Evolutionary conservation across 2,888 invertebrate genomes (phyloP), one percentile per base, ranked within the genome.

Genomic region (Trypoxylon attenuatum): DNA sequence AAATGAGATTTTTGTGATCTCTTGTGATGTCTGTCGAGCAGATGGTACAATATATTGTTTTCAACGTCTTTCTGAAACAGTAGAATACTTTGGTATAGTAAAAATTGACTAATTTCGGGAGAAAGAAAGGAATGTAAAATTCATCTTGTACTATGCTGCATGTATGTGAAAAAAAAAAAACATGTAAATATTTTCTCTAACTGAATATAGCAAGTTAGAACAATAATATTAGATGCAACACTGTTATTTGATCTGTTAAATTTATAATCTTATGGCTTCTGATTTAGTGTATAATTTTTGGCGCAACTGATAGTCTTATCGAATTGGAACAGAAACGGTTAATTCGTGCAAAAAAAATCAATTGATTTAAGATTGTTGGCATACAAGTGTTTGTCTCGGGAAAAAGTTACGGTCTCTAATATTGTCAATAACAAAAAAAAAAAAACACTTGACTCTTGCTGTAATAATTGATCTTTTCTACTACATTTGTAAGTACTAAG

Each of bases 401-500:
- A 49, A 63, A 62, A 66, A 68, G 52, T 69, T 64, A 67, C 57
- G 69, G 65, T n/a, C n/a, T 61, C 64, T 56, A 54, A 41, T n/a
- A n/a, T 74, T 62, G 64, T 66, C 59, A 56, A 65, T 27, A 57
- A 63, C 61, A 71, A 63, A n/a, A n/a, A n/a, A n/a, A n/a, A n/a
- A n/a, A n/a, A n/a, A n/a, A 18, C 67, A 61, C 64, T 58, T 54
- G 45, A 67, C 55, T 49, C 39, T 69, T 50, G 42, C 63, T 73
- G 69, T 73, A 76, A 75, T 60, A 69, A 63, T 69, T 65, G 67
- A 73, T 70, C 69, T 79, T 76, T 76, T 79, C 67, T 78, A 73
- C 73, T 69, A 68, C 56, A 71, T 76, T 78, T 73, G 65, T 79
- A 77, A 79, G 73, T 74, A 73, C 66, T 68, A 62, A 62, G 67